Evolutionary conservation across 2,888 invertebrate genomes (phyloP), one percentile per base, ranked within the genome.

Genomic region (Morinoia aosen): DNA sequence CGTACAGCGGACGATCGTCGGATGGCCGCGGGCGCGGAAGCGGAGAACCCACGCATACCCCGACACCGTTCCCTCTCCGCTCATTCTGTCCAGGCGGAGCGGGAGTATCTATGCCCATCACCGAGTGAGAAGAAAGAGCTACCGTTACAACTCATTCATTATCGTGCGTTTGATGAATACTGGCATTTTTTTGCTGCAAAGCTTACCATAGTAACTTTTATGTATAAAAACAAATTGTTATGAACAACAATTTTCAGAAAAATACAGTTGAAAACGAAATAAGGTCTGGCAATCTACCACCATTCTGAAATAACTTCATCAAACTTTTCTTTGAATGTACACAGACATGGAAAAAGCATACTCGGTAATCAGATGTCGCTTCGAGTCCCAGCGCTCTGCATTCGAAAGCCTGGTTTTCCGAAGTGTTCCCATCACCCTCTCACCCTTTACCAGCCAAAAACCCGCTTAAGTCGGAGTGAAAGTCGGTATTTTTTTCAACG

Each of bases 391-490:
- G 76, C 8, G 76, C 76, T 76, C 76, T 76, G 76, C 2, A 33
- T 76, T 76, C 76, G 76, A 76, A 76, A 76, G 76, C 76, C 76
- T 76, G 76, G 25, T 25, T 76, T 76, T 33, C 76, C 33, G 76
- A 76, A 33, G 76, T 19, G 33, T 76, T 76, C 76, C 76, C 76
- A 76, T 76, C 76, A 76, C 76, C 76, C 33, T 33, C 76, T 76
- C 76, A 33, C 76, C 76, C 76, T 76, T 76, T 76, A 76, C 19
- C 33, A 33, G 76, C 76, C 76, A 76, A 76, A 76, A 76, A 76
- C 76, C 76, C 33, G 76, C 76, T 33, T 76, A 76, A 76, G 76
- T 76, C 76, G 76, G 76, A 76, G 76, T 76, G 76, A 76, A 76
- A 76, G 76, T 76, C 76, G 19, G 76, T 33, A 76, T 76, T 76